Conservation (phyloP, 1,140 invertebrate species). For the Brachionus sp. region DNA sequence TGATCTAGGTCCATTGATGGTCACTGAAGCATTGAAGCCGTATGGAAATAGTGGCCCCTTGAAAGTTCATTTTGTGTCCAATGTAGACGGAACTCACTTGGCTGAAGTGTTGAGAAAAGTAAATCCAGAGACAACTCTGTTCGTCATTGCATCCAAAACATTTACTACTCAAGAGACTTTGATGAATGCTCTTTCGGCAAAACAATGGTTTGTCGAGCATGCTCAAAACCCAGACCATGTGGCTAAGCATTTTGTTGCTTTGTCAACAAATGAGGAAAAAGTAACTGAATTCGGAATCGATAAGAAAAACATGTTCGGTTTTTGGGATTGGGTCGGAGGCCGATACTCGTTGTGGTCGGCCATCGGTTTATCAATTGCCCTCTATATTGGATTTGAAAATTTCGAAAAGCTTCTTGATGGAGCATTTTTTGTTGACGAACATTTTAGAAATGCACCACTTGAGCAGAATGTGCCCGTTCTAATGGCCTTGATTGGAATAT, state of each 20-base stretch:
- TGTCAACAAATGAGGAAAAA: conserved; percentile 85
- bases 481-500: conserved; percentile 85
- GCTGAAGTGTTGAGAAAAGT: conserved; percentile 86
- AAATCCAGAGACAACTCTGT: conserved; percentile 86
- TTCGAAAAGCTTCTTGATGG: conserved; percentile 86
- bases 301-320: conserved; percentile 95
- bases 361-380: conserved; percentile 89
- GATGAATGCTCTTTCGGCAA: conserved; percentile 94
- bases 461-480: conserved; percentile 94
- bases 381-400: conserved; percentile 90
- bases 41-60: conserved; percentile 71
- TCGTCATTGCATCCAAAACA: conserved; percentile 98
- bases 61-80: conserved; percentile 93
- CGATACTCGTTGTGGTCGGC: conserved; percentile 97
- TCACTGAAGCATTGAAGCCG: conserved; percentile 62
- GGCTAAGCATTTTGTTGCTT: conserved; percentile 93
- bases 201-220: conserved; percentile 81
- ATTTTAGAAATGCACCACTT: conserved; percentile 81
- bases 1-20: conserved; percentile 66
- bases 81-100: conserved; percentile 97
- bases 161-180: conserved; percentile 99
- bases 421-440: conserved; percentile 87
- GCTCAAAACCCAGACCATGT: conserved; percentile 82
- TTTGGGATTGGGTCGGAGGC: conserved; percentile 99
- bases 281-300: conserved; percentile 95